A percentile compares a stretch with the other conserved stretches of the same genome.
Evolutionary conservation across 2,113 vertebrate species (phyloP).

Genomic region (Dipodomys merriami): DNA sequence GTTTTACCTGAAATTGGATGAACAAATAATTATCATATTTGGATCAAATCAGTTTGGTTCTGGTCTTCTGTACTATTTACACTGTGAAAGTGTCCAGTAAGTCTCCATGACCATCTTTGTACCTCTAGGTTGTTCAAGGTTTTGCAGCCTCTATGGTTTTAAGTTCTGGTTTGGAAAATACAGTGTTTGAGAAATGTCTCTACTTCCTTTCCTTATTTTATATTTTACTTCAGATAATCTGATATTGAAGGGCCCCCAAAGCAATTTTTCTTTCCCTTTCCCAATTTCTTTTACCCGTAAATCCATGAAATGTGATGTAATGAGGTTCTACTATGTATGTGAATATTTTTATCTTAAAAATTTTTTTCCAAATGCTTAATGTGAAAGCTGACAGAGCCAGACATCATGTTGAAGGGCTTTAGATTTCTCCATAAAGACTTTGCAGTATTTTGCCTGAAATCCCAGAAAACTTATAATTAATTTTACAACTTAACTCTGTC

Average conservation of each 20-base stretch:
- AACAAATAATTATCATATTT: neutral
- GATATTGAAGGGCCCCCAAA: conserved; percentile 56
- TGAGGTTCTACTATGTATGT: conserved; percentile 58
- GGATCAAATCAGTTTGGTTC: neutral
- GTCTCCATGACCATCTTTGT: neutral
- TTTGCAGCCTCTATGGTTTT: neutral
- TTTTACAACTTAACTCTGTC: conserved; percentile 50
- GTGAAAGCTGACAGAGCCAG: conserved; percentile 63
- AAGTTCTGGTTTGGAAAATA: neutral
- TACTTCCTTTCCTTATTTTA: conserved; percentile 18
- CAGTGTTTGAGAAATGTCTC: conserved; percentile 5
- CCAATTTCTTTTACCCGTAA: conserved; percentile 14
- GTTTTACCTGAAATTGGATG: conserved; percentile 21
- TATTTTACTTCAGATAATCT: conserved; percentile 30
- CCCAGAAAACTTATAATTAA: conserved; percentile 63
- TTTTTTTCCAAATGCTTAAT: conserved; percentile 46
- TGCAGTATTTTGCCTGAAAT: conserved; percentile 61
- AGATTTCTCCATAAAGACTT: conserved; percentile 59
- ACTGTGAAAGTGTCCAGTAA: neutral
- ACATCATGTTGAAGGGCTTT: conserved; percentile 58
- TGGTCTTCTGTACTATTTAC: neutral
- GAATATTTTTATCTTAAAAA: conserved; percentile 67
- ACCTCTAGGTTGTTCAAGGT: neutral
- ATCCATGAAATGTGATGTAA: conserved; percentile 45
- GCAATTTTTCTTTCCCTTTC: conserved; percentile 59